phyloP scores from a whole-genome alignment of 2,888 invertebrate species.

The Catonia carolina region DNA sequence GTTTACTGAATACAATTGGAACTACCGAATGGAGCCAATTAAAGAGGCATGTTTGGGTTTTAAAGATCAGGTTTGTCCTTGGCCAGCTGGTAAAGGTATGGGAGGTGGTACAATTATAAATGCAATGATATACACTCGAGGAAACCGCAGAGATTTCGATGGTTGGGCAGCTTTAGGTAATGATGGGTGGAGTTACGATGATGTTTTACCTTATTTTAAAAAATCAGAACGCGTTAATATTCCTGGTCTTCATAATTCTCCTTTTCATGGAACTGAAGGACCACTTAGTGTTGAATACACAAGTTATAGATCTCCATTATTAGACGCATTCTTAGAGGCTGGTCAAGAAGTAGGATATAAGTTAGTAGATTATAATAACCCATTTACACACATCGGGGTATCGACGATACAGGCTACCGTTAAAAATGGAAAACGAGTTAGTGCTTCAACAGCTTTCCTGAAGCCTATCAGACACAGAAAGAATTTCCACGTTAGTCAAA shows the following conservation, averaged over 20 bases:
- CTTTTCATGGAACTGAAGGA: constrained; percentile 28
- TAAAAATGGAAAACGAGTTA: constrained; percentile 42
- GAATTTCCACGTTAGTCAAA: constrained; percentile 53
- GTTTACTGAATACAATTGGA: constrained; percentile 61
- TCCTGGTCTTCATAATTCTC: constrained; percentile 31
- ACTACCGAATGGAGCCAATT: constrained; percentile 60
- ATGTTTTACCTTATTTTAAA: constrained; percentile 35
- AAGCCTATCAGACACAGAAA: constrained; percentile 47
- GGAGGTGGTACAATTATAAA: constrained; percentile 36
- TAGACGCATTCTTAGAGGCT: constrained; percentile 30
- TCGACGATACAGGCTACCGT: constrained; percentile 32
- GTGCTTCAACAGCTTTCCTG: constrained; percentile 55
- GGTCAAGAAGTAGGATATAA: constrained; percentile 29
- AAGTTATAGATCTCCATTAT: constrained; percentile 27
- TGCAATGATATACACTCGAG: constrained; percentile 37
- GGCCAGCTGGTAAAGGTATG: constrained; percentile 66
- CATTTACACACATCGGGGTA: constrained; percentile 33
- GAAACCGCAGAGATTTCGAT: constrained; percentile 34
- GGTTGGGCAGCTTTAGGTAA: constrained; percentile 36
- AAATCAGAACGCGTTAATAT: constrained; percentile 33
- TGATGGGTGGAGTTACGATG: constrained; percentile 35
- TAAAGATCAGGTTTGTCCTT: constrained; percentile 57
- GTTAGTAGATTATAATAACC: constrained; percentile 31
- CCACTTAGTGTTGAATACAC: constrained; percentile 28
- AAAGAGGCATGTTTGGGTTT: constrained; percentile 53